These are phyloP conservation scores for Lepidochitona cinerea DNA, from an alignment of 2,888 invertebrate genomes.

Conservation along the genomic window DNA sequence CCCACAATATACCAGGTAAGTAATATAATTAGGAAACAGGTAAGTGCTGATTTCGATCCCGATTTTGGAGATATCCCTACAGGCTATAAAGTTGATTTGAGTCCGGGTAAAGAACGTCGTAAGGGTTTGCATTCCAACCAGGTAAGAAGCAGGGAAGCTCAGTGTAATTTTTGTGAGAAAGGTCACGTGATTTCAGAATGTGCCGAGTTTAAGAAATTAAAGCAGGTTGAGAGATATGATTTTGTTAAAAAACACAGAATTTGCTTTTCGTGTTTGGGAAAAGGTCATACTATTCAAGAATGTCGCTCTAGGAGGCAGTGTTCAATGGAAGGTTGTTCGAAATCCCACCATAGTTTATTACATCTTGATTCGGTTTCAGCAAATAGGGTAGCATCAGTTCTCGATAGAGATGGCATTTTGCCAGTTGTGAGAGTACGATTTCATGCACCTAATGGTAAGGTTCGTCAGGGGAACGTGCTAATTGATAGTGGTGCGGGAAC, in stretches of 20 bases:
- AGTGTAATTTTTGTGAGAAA: slow-evolving; percentile 5
- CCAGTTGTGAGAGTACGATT: slow-evolving; percentile 7
- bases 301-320: slow-evolving; percentile 2
- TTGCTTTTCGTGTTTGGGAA: slow-evolving; percentile 13
- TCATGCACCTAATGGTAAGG: not conserved
- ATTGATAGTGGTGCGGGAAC: slow-evolving; percentile 4
- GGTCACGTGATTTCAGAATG: slow-evolving; percentile 10
- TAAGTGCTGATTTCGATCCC: too few species aligned
- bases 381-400: not conserved
- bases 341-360: slow-evolving; percentile 7
- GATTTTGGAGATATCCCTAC: not conserved
- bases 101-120: not conserved
- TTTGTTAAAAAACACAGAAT: not conserved
- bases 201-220: not conserved
- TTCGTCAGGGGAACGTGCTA: not conserved
- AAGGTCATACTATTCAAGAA: too few species aligned
- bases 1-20: not conserved
- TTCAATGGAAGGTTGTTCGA: not conserved
- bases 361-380: slow-evolving; percentile 8
- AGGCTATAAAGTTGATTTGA: not conserved
- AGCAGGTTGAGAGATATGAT: not conserved
- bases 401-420: slow-evolving; percentile 3
- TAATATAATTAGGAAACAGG: too few species aligned
- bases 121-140: not conserved
- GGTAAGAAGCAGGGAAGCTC: not conserved